Conservation (phyloP, 2,888 invertebrate genomes). For the Gymnosoma rotundatum region DNA sequence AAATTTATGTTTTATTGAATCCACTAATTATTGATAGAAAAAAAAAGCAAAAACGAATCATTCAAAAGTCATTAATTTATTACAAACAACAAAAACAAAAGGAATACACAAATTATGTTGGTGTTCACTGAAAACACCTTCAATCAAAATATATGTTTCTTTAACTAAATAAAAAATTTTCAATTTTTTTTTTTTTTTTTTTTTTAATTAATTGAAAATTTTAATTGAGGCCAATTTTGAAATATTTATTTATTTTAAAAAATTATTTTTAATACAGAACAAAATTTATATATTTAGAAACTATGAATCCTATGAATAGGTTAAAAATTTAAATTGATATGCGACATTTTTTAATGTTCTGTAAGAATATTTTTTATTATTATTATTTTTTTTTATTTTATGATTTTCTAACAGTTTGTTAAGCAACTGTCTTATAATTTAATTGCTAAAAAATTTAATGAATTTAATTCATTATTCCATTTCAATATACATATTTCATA, state of each 20-base stretch:
- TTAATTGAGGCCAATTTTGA: neutral
- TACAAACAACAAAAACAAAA: slow-evolving; percentile 17
- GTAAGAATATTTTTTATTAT: neutral
- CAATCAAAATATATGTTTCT: no score
- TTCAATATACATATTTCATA: slow-evolving; percentile 44
- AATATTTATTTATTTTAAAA: neutral
- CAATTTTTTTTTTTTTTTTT: no score
- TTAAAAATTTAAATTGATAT: slow-evolving; percentile 54
- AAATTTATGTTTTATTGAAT: slow-evolving; percentile 31
- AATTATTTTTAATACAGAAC: neutral
- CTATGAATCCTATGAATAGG: neutral
- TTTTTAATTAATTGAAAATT: no score
- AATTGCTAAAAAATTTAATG: slow-evolving; percentile 63
- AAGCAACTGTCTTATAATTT: slow-evolving; percentile 31
- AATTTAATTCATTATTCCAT: slow-evolving; percentile 71
- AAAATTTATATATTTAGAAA: neutral
- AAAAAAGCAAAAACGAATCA: neutral
- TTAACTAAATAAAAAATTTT: no score
- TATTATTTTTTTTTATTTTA: slow-evolving; percentile 36
- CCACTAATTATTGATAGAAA: slow-evolving; percentile 3
- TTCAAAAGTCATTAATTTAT: slow-evolving; percentile 23
- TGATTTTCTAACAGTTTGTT: slow-evolving; percentile 34
- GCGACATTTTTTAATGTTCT: slow-evolving; percentile 4
- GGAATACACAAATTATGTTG: neutral
- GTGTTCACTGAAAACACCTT: no score